Evolutionary conservation across 2,113 vertebrate genomes (phyloP).

Genomic region (Albula glossodonta): DNA sequence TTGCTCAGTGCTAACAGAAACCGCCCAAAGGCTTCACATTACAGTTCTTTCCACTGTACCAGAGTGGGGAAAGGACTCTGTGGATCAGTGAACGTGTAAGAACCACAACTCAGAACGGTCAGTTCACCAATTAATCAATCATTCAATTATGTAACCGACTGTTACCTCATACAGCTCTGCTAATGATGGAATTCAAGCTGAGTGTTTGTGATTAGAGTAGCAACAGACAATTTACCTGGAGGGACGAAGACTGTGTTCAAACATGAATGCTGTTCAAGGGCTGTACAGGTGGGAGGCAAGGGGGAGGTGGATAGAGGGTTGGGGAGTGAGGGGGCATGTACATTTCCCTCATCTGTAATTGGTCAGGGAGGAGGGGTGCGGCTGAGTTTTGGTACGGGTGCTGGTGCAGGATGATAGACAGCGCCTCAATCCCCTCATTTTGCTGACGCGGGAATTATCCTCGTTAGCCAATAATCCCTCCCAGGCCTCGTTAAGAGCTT

Average conservation of each 20-base stretch:
- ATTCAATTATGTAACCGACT: no score
- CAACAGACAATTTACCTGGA: neutral
- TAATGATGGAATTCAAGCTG: neutral
- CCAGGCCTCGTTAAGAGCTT: slow-evolving; percentile 48
- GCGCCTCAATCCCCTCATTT: slow-evolving; percentile 53
- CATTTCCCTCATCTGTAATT: neutral
- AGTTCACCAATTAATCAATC: neutral
- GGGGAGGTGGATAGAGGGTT: neutral
- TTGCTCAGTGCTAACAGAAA: neutral
- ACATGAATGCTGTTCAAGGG: neutral
- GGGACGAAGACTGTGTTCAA: neutral
- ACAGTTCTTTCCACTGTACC: neutral
- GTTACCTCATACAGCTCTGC: neutral
- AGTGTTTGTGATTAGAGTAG: neutral
- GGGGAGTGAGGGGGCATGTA: neutral
- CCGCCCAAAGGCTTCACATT: neutral
- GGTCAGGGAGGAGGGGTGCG: neutral
- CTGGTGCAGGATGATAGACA: neutral
- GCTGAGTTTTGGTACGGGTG: slow-evolving; percentile 10
- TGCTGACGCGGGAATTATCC: slow-evolving; percentile 61
- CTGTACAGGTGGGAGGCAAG: neutral
- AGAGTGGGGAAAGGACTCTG: neutral
- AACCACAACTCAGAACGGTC: neutral
- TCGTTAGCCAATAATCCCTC: slow-evolving; percentile 60
- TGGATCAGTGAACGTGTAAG: neutral